Conservation (phyloP, 2,888 invertebrate genomes). For the Graphium colonna region DNA sequence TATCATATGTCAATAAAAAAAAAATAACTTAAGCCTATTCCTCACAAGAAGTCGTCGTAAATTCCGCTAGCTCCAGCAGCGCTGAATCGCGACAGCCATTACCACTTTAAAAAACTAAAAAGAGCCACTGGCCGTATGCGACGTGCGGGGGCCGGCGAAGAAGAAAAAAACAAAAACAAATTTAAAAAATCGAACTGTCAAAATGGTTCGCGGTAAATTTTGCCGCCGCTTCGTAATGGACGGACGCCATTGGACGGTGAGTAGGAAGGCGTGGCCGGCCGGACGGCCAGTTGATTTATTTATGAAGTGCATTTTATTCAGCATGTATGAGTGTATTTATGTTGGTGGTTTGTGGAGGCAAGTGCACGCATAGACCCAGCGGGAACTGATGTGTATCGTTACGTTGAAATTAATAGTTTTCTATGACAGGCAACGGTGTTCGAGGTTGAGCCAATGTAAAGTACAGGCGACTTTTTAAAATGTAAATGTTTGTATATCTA, state of each 20-base stretch:
- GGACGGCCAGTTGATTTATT: slow-evolving; percentile 66
- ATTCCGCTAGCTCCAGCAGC: slow-evolving; percentile 56
- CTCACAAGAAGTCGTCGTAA: slow-evolving; percentile 66
- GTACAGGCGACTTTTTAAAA: background rate
- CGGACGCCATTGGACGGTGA: slow-evolving; percentile 51
- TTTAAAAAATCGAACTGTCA: slow-evolving; percentile 74
- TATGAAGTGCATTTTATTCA: slow-evolving; percentile 68
- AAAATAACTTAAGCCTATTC: slow-evolving; percentile 39
- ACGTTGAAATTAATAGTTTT: background rate
- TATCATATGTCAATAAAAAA: no score
- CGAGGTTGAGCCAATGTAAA: no score
- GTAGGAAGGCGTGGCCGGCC: slow-evolving; percentile 56
- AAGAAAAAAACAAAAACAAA: slow-evolving; percentile 49
- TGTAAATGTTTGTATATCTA: background rate
- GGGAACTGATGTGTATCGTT: slow-evolving; percentile 6
- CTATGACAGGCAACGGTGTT: no score
- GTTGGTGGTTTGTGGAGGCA: slow-evolving; percentile 3
- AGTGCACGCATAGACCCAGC: background rate
- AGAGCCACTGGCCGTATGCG: slow-evolving; percentile 42
- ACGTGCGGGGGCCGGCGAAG: slow-evolving; percentile 31
- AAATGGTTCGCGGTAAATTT: slow-evolving; percentile 74
- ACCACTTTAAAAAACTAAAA: slow-evolving; percentile 50
- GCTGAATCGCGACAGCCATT: slow-evolving; percentile 62
- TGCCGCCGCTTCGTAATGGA: slow-evolving; percentile 48
- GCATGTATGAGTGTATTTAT: slow-evolving; percentile 24